Percentiles rank a stretch among this genome's conserved stretches.
phyloP scores from a whole-genome alignment of 2,888 invertebrate genomes.

The Stratiomys singularior region DNA sequence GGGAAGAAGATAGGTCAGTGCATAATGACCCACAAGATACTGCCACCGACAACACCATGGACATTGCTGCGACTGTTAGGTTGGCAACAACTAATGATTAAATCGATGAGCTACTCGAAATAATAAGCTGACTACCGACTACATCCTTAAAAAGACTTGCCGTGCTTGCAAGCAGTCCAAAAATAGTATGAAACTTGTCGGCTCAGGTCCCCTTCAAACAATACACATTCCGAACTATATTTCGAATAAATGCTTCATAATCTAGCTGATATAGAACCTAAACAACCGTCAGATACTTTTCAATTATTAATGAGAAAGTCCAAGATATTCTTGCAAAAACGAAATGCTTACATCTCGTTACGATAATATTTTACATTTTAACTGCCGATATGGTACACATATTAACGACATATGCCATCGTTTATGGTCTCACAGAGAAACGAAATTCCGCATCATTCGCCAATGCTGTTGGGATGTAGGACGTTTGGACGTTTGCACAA shows the following conservation, averaged over 20 bases:
- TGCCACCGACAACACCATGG: too few relatives aligned
- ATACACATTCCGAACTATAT: neutral
- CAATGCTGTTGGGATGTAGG: neutral
- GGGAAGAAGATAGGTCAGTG: neutral
- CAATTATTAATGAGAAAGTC: constrained; percentile 22
- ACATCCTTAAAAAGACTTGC: too few relatives aligned
- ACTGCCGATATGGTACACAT: constrained; percentile 30
- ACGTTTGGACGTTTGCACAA: neutral
- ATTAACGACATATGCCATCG: neutral
- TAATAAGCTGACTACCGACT: too few relatives aligned
- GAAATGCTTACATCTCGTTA: constrained; percentile 41
- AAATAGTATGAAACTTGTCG: neutral
- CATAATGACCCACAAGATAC: too few relatives aligned
- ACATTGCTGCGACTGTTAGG: too few relatives aligned
- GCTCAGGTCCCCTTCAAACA: neutral
- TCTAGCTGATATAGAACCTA: neutral
- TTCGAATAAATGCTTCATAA: constrained; percentile 4
- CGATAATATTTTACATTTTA: constrained; percentile 37
- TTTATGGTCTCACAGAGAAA: constrained; percentile 36
- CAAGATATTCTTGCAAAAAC: constrained; percentile 13
- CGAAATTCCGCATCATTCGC: constrained; percentile 13
- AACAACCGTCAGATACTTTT: constrained; percentile 10
- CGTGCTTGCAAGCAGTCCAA: neutral
- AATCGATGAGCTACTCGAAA: too few relatives aligned
- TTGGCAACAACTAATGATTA: too few relatives aligned